Evolutionary conservation across 64 coral and sea anemone genomes (phyloP).

Genomic region (Trachythela sp.): DNA sequence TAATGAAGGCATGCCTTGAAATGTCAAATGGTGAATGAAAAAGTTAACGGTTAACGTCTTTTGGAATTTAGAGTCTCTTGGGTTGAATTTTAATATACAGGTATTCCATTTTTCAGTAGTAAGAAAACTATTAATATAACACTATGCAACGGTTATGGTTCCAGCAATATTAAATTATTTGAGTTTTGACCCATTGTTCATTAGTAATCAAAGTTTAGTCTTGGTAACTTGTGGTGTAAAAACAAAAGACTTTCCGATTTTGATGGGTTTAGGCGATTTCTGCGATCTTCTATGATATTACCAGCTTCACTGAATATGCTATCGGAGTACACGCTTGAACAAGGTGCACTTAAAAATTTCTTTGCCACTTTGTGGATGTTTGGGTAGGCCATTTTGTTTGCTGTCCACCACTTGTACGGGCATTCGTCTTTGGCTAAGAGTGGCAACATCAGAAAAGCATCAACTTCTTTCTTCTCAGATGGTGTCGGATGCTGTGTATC

Average conservation of each 20-base stretch:
- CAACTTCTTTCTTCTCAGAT: background rate
- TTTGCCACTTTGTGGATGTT: background rate
- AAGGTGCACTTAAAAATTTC: conserved; percentile 4
- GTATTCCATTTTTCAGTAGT: too few relatives aligned
- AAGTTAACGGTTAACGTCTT: too few relatives aligned
- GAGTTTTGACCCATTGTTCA: background rate
- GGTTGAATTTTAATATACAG: background rate
- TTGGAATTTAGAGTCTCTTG: too few relatives aligned
- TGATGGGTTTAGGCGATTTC: background rate
- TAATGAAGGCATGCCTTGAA: too few relatives aligned
- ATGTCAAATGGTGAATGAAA: too few relatives aligned
- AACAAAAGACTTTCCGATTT: background rate
- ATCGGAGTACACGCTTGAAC: background rate
- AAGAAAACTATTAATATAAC: too few relatives aligned
- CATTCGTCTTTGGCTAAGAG: background rate
- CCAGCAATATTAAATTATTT: too few relatives aligned
- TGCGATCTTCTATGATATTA: background rate
- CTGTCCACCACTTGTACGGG: background rate
- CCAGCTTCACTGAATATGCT: too few relatives aligned
- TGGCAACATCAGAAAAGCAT: background rate
- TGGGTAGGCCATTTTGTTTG: background rate
- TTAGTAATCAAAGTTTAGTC: conserved; percentile 7
- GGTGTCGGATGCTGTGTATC: too few relatives aligned
- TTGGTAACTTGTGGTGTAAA: background rate
- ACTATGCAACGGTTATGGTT: too few relatives aligned